Percentiles rank a stretch among this genome's conserved stretches.
Evolutionary conservation across 2,888 invertebrate species (phyloP).

Genomic region (Plusia festucae): DNA sequence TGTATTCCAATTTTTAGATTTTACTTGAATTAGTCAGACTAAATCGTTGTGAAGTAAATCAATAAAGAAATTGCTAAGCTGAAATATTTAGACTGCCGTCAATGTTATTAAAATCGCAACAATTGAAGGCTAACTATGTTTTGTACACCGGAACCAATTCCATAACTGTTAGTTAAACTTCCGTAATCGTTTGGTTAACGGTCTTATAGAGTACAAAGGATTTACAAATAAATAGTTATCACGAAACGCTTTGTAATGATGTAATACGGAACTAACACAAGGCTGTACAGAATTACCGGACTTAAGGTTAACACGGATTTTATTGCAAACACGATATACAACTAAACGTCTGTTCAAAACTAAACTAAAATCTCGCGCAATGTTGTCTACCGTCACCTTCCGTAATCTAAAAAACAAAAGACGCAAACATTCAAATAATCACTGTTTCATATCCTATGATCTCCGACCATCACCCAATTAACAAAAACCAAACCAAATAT

Average conservation of each 20-base stretch:
- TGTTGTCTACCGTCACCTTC: too few species aligned
- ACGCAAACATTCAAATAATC: not conserved
- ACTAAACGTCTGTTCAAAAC: not conserved
- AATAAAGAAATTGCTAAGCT: not conserved
- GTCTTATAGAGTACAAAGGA: conserved; percentile 68
- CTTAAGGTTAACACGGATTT: conserved; percentile 78
- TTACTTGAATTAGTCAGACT: not conserved
- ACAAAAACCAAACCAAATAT: conserved; percentile 53
- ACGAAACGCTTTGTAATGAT: conserved; percentile 82
- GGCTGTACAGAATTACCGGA: conserved; percentile 81
- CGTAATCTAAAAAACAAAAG: not conserved
- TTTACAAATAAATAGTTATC: conserved; percentile 68
- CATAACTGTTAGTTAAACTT: conserved; percentile 45
- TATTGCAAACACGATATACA: conserved; percentile 31
- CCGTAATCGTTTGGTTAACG: conserved; percentile 40
- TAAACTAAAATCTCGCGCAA: not conserved
- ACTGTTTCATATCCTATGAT: conserved; percentile 12
- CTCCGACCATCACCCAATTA: conserved; percentile 58
- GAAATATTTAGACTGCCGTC: not conserved
- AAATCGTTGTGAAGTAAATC: not conserved
- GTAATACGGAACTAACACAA: conserved; percentile 85
- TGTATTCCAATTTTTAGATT: not conserved
- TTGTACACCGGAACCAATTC: conserved; percentile 32
- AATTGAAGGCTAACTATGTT: conserved; percentile 35
- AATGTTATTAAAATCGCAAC: conserved; percentile 2